Base-by-base conservation (phyloP, 2,113 vertebrate genomes). In the Podarcis muralis region DNA sequence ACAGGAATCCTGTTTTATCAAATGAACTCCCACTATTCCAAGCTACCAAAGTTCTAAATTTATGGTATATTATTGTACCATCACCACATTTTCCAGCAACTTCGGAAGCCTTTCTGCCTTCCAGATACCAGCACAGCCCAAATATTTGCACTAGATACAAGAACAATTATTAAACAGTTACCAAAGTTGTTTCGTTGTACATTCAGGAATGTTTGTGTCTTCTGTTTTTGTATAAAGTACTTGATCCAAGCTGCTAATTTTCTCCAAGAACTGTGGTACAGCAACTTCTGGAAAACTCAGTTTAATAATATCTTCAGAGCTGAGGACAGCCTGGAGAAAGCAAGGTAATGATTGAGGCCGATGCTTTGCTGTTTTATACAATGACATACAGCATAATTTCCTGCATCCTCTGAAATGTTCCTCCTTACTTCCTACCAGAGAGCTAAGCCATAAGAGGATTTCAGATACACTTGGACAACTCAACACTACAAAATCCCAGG, bases 261-360 rank as follows among this genome's bases (percentile, higher is more conserved):
- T 93, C 62, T 95, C 95, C n/a, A 69, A 62, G 32, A 85, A 91
- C 66, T 93, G 93, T 9, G 86, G 80, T 25, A 94, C 88, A 32
- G 92, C 84, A 48, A 95, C 22, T 84, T 96, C 96, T 86, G 94
- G 97, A 95, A 97, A 97, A 76, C 88, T 65, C 87, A 87, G 5
- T 84, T 94, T 96, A 87, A 97, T 94, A 84, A 93, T 85, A n/a
- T 93, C 76, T 90, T 95, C 95, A 90, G 48, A 95, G 91, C 40
- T 93, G 87, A 90, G 68, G 11, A 30, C 32, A 84, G 81, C 92
- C 97, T 97, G 93, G 69, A 88, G 93, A 92, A 90, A 90, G 27
- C 3, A 90, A 18, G 78, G 22, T 35, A 37, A 22, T 87, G 62
- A 91, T 0, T 2, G 80, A 48, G 5, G 37, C n/a, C 74, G 79